phyloP scores from a whole-genome alignment of 2,797 vertebrate species.

The Knipowitschia caucasica region DNA sequence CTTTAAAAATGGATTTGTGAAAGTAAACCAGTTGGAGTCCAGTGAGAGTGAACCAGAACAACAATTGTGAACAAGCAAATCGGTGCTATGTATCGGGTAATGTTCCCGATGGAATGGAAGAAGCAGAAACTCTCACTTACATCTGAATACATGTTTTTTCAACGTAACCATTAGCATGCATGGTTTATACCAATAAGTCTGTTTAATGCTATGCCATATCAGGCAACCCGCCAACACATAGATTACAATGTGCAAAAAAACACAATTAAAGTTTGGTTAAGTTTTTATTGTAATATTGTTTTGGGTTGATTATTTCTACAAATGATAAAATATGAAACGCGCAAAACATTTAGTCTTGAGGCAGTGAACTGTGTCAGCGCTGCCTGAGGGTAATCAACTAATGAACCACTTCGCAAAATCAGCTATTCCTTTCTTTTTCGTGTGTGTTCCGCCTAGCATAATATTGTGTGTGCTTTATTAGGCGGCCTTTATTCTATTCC shows the following conservation, averaged over 20 bases:
- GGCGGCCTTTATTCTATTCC: background rate
- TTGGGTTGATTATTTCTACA: constrained; percentile 1
- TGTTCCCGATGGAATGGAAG: no score
- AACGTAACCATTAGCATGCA: no score
- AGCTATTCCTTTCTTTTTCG: background rate
- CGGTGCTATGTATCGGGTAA: no score
- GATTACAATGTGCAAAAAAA: constrained; percentile 15
- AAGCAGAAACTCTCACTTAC: no score
- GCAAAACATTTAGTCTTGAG: background rate
- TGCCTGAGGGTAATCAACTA: background rate
- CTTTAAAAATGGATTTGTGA: no score
- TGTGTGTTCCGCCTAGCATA: background rate
- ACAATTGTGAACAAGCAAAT: no score
- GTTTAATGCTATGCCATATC: no score
- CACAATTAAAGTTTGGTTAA: constrained; percentile 1
- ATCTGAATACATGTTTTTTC: no score
- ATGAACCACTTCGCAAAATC: constrained; percentile 1
- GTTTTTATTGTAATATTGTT: constrained; percentile 7
- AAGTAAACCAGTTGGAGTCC: no score
- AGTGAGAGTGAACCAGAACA: no score
- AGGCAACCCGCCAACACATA: constrained; percentile 7
- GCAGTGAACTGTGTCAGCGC: background rate
- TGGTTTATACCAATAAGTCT: no score
- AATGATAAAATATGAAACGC: background rate
- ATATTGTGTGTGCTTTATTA: background rate